Base-by-base conservation (phyloP, 2,888 invertebrate species). In the Standfussiana lucernea region DNA sequence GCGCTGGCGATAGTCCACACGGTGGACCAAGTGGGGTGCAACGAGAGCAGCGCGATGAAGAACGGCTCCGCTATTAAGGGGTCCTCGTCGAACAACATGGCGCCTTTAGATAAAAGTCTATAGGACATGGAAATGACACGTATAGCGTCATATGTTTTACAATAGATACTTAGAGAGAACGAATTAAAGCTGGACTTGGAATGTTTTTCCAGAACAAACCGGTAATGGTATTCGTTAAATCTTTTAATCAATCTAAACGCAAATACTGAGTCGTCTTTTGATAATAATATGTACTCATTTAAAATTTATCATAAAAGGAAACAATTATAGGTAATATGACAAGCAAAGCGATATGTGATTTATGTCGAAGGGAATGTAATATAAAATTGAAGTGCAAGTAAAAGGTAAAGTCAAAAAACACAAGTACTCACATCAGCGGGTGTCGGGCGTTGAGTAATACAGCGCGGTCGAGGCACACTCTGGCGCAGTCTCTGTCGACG, bases 91-190 rank as follows among this genome's bases (percentile, higher is more conserved):
- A 91, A 94, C 42, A 95, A 79, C 86, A 92, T 92, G 69, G 93
- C 91, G 4, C 91, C 95, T 90, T 95, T 95, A 15, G 93, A 92
- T 11, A 96, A 83, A 18, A 96, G 90, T 59, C 96, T 96, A 89
- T 21, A 8, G 28, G 40, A 56, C 8, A 50, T 45, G n/a, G 7
- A 56, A 32, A n/a, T 50, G 1, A 32, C 59, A 61, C 21, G 6
- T 32, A 18, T 21, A 59, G 32, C 53, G n/a, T 53, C 13, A 28
- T 28, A 18, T 3, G 21, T 35, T 21, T 59, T 35, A 59, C 2
- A 56, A 28, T 28, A 56, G 15, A 28, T 7, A 28, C 21, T 21
- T 18, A 32, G 18, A 18, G 11, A 53, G 13, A 24, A 32, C 37
- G 4, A 69, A 72, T 28, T 24, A 11, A 21, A 35, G n/a, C n/a